Conservation (phyloP, 2,113 vertebrate genomes). For the Barbus barbus region DNA sequence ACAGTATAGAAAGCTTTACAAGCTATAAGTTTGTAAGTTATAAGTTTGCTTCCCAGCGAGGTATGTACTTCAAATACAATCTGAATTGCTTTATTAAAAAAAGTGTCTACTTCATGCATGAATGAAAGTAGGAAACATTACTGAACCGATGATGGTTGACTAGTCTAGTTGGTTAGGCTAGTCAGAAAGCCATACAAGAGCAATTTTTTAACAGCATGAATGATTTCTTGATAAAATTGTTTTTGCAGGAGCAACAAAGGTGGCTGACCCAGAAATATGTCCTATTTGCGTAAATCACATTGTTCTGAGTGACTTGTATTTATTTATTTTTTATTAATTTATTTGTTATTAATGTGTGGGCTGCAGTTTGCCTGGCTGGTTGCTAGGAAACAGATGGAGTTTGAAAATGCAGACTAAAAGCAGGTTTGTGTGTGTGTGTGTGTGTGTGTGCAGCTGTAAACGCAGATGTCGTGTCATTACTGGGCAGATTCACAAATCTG, state of each 20-base stretch:
- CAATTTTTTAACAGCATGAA: background rate
- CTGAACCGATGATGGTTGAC: background rate
- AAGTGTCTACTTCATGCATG: background rate
- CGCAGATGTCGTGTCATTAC: background rate
- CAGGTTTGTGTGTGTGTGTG: slow-evolving; percentile 37
- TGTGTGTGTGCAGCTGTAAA: background rate
- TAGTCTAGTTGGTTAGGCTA: background rate
- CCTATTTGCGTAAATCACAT: background rate
- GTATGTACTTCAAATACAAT: background rate
- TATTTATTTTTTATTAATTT: slow-evolving; percentile 32
- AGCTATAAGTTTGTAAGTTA: background rate
- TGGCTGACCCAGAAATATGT: background rate
- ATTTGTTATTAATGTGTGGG: slow-evolving; percentile 24
- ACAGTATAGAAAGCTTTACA: too few species aligned
- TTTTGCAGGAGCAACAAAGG: background rate
- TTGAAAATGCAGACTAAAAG: slow-evolving; percentile 31
- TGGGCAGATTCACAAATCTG: background rate
- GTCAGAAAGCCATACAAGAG: background rate
- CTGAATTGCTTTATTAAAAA: background rate
- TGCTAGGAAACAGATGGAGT: slow-evolving; percentile 69
- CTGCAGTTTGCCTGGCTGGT: slow-evolving; percentile 45
- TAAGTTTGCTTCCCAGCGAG: background rate
- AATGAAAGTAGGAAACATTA: background rate
- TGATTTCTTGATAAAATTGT: background rate
- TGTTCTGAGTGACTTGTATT: too few species aligned